Evolutionary conservation across 2,113 vertebrate species (phyloP).

Genomic region (Perca schrenkii): DNA sequence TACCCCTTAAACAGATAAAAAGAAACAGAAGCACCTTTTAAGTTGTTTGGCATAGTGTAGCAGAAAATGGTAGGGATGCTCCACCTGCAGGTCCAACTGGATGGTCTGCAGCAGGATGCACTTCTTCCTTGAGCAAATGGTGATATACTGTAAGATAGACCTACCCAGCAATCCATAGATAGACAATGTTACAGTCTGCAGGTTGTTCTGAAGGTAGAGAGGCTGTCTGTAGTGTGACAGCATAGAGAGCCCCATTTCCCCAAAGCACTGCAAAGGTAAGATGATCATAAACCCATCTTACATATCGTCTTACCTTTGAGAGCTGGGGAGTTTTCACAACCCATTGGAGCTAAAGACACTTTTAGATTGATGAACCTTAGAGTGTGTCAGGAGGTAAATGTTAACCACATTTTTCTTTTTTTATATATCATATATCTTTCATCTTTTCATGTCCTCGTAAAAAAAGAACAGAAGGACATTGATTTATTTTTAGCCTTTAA

Average conservation of each 20-base stretch:
- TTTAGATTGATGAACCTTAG: neutral
- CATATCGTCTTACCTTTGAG: neutral
- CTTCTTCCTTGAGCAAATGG: constrained; percentile 71
- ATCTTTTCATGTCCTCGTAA: neutral
- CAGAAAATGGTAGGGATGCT: constrained; percentile 96
- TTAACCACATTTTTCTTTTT: neutral
- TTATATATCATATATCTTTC: neutral
- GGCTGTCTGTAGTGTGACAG: neutral
- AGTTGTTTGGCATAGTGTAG: constrained; percentile 93
- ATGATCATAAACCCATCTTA: neutral
- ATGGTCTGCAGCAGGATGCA: constrained; percentile 96
- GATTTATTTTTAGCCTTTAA: neutral
- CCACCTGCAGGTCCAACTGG: constrained; percentile 97
- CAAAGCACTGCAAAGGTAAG: neutral
- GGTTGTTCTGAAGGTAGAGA: neutral
- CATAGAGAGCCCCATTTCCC: neutral
- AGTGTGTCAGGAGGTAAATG: neutral
- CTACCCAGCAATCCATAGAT: neutral
- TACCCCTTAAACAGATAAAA: constrained; percentile 38
- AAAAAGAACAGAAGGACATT: neutral
- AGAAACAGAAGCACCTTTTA: neutral
- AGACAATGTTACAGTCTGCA: neutral
- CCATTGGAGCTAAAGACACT: neutral
- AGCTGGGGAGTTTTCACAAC: neutral
- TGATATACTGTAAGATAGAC: neutral